phyloP scores from a whole-genome alignment of 2,797 vertebrate genomes.

The Fratercula arctica region DNA sequence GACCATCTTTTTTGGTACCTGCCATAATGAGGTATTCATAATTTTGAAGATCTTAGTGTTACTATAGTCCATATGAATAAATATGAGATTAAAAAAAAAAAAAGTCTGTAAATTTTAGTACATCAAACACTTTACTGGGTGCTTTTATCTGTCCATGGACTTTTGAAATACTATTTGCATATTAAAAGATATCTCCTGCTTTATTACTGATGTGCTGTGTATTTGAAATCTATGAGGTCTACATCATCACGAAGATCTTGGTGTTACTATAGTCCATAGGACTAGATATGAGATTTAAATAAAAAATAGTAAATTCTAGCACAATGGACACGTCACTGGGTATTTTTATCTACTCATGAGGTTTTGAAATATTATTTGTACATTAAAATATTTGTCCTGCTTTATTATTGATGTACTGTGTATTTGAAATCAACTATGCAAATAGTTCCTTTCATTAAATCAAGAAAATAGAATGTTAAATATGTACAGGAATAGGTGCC shows the following conservation, averaged over 20 bases:
- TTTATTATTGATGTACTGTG: background rate
- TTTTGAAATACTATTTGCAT: background rate
- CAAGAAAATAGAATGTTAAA: conserved; percentile 46
- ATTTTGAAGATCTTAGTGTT: background rate
- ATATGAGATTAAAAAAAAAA: background rate
- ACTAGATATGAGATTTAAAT: background rate
- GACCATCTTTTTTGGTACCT: background rate
- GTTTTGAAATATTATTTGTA: background rate
- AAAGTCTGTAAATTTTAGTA: background rate
- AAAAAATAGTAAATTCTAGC: background rate
- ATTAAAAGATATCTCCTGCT: background rate
- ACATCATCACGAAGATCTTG: background rate
- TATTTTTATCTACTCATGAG: background rate
- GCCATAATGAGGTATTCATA: background rate
- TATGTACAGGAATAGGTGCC: background rate
- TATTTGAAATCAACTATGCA: background rate
- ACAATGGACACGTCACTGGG: background rate
- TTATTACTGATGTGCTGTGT: background rate
- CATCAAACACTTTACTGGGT: background rate
- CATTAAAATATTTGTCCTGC: background rate
- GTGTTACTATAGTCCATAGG: background rate
- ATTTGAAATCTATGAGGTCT: background rate
- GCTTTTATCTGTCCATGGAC: background rate
- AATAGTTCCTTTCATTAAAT: conserved; percentile 47
- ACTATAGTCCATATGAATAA: background rate